Evolutionary conservation across 2,113 vertebrate genomes (phyloP).

Genomic region (Promerops cafer): DNA sequence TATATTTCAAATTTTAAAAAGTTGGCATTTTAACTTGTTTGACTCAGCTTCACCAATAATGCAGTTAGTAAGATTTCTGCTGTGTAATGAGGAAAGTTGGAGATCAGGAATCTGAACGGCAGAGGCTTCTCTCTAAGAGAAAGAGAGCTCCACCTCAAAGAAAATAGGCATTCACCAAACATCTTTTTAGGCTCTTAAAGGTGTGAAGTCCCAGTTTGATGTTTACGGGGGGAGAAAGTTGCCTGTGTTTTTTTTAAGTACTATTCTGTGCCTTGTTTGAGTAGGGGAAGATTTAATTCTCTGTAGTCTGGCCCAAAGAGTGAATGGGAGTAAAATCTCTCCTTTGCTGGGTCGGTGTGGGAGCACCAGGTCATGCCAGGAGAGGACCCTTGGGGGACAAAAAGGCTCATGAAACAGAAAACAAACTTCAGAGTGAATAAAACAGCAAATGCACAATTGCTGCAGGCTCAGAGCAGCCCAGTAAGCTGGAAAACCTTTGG

Average conservation of each 20-base stretch:
- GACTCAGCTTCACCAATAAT: fast-evolving
- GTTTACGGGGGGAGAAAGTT: background rate
- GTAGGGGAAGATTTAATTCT: background rate
- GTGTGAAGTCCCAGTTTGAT: background rate
- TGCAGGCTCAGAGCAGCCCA: background rate
- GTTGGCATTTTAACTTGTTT: background rate
- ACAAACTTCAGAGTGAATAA: background rate
- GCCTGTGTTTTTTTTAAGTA: background rate
- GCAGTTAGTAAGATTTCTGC: background rate
- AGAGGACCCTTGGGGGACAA: background rate
- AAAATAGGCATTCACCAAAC: background rate
- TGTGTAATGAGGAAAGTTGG: background rate
- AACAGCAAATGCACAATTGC: background rate
- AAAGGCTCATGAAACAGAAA: background rate
- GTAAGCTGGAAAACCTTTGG: background rate
- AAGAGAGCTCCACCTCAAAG: background rate
- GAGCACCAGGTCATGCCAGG: background rate
- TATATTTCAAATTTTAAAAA: background rate
- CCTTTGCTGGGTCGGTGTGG: background rate
- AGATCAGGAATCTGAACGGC: background rate
- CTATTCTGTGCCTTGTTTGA: background rate
- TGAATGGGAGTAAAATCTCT: background rate
- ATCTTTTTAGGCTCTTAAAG: background rate
- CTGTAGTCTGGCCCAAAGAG: background rate
- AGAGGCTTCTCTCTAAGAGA: background rate